Conservation (phyloP, 2,113 vertebrate species). For the Oenanthe melanoleuca region DNA sequence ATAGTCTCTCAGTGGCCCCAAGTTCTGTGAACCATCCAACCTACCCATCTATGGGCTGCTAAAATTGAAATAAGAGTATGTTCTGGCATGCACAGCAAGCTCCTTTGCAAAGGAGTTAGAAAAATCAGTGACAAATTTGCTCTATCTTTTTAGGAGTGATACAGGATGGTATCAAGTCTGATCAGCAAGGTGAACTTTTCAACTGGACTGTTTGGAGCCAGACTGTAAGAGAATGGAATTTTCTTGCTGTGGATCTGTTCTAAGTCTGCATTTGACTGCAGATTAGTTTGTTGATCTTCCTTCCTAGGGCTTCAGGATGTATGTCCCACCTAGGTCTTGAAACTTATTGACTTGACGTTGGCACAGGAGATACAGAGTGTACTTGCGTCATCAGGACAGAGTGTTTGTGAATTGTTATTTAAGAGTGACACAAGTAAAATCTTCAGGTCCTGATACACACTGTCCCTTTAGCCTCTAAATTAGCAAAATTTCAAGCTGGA, state of each 20-base stretch:
- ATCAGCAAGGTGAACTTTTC: not conserved
- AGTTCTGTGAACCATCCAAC: not conserved
- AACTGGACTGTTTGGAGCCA: not conserved
- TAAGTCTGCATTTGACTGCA: not conserved
- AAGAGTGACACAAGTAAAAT: not conserved
- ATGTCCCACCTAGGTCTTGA: not conserved
- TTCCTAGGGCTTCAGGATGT: not conserved
- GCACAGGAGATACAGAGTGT: not conserved
- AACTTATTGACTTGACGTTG: not conserved
- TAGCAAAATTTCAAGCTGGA: not conserved
- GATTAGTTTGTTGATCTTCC: not conserved
- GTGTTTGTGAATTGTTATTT: not conserved
- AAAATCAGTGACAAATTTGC: not conserved
- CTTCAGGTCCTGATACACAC: not conserved
- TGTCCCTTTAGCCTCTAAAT: not conserved
- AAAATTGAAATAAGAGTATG: not conserved
- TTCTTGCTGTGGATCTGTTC: not conserved
- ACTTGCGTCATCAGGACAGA: not conserved
- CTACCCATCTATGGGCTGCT: not conserved
- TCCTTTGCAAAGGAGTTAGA: not conserved
- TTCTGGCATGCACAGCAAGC: not conserved
- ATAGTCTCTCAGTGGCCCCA: fast-evolving
- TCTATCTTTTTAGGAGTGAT: not conserved
- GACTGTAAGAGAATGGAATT: not conserved
- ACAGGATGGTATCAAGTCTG: not conserved